Conservation (phyloP, 2,888 invertebrate species). For the Rhingia campestris region DNA sequence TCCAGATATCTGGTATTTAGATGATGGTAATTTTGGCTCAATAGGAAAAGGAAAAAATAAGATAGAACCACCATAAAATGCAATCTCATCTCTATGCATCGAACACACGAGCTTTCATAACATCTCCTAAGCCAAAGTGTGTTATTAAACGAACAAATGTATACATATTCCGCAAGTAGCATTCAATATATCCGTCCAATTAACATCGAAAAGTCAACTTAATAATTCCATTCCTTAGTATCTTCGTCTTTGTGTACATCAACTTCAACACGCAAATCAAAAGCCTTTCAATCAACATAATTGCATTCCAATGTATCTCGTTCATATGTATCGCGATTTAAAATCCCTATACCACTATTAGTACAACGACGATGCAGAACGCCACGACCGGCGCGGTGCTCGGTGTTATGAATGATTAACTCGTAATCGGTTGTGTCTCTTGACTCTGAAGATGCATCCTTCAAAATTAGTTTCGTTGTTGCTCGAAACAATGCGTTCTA, state of each 20-base stretch:
- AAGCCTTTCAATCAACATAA: slow-evolving; percentile 23
- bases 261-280: slow-evolving; percentile 27
- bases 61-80: too few species aligned
- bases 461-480: slow-evolving; percentile 44
- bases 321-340: too few species aligned
- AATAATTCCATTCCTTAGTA: neutral
- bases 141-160: too few species aligned
- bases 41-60: too few species aligned
- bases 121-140: too few species aligned
- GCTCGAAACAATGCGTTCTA: slow-evolving; percentile 32
- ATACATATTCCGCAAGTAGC: neutral
- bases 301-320: slow-evolving; percentile 28
- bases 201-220: slow-evolving; percentile 20
- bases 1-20: too few species aligned
- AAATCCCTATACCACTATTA: neutral
- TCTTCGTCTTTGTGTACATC: neutral
- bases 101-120: too few species aligned
- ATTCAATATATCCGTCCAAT: slow-evolving; percentile 32
- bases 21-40: too few species aligned
- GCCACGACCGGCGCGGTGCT: neutral
- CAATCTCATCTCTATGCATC: too few species aligned
- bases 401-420: slow-evolving; percentile 40
- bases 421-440: slow-evolving; percentile 44
- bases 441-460: slow-evolving; percentile 22
- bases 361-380: neutral